Evolutionary conservation across 2,797 vertebrate genomes (phyloP).

Genomic region (Danio kyathit): DNA sequence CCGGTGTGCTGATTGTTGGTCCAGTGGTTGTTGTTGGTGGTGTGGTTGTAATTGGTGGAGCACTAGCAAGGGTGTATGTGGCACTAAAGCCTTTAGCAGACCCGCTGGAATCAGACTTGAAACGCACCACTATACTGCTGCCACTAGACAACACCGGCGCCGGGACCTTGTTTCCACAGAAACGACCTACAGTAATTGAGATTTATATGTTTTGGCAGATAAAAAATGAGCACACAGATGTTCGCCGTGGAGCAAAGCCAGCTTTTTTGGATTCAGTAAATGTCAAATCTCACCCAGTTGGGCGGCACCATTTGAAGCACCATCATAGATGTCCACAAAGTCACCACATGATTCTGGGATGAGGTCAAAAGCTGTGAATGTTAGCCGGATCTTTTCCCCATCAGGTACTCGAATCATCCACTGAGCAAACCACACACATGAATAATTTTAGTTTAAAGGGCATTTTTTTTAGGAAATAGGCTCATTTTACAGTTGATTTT

Average conservation of each 20-base stretch:
- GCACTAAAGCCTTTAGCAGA: constrained; percentile 77
- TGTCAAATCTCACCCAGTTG: constrained; percentile 65
- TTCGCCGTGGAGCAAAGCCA: constrained; percentile 15
- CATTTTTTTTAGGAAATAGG: too few relatives aligned
- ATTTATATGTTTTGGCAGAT: constrained; percentile 23
- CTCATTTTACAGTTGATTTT: too few relatives aligned
- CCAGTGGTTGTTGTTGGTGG: constrained; percentile 24
- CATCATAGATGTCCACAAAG: constrained; percentile 79
- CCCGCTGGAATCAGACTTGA: constrained; percentile 71
- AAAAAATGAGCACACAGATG: constrained; percentile 4
- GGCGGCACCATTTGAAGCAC: constrained; percentile 63
- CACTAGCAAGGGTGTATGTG: constrained; percentile 70
- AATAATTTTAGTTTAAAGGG: not conserved
- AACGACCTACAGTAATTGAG: constrained; percentile 69
- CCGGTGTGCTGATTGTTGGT: constrained; percentile 32
- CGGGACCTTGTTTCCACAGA: constrained; percentile 75
- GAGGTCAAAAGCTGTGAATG: constrained; percentile 79
- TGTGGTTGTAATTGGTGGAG: constrained; percentile 62
- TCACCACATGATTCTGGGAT: constrained; percentile 78
- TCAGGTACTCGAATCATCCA: constrained; percentile 80
- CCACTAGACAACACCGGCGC: constrained; percentile 67
- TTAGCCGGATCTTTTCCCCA: constrained; percentile 73
- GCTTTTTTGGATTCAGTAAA: constrained; percentile 13
- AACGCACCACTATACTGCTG: constrained; percentile 77
- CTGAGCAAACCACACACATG: constrained; percentile 63